Percentiles rank a stretch among this genome's conserved stretches.
These are phyloP conservation scores for Adrianichthys oophorus DNA, from an alignment of 2,797 vertebrate species.

Conservation along the genomic window DNA sequence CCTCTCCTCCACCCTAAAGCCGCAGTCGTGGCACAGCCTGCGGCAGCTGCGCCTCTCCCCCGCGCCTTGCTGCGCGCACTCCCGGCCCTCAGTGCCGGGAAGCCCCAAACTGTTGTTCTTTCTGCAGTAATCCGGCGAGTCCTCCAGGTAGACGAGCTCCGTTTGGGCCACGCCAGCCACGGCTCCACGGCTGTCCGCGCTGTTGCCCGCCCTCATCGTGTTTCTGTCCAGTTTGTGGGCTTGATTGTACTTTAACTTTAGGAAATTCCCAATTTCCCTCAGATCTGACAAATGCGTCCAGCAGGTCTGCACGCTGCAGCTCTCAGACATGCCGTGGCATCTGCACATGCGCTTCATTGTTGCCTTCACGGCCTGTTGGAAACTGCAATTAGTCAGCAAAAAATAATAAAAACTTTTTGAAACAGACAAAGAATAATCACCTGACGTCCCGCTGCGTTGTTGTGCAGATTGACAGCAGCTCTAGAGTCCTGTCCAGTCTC, in stretches of 20 bases:
- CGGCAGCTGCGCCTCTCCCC: conserved; percentile 90
- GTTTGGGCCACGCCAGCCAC: conserved; percentile 78
- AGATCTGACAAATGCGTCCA: conserved; percentile 95
- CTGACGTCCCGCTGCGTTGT: conserved; percentile 90
- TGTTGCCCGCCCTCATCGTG: conserved; percentile 87
- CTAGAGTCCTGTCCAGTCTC: conserved; percentile 94
- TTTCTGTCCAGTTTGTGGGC: conserved; percentile 91
- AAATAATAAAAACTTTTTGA: not conserved
- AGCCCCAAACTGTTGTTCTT: conserved; percentile 86
- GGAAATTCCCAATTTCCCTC: conserved; percentile 87
- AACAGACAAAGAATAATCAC: conserved; percentile 58
- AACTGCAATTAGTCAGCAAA: not conserved
- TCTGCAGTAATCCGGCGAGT: conserved; percentile 93
- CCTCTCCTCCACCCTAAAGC: conserved; percentile 86
- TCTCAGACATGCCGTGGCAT: conserved; percentile 96
- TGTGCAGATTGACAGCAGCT: conserved; percentile 94
- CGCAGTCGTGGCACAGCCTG: conserved; percentile 90
- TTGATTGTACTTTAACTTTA: conserved; percentile 87
- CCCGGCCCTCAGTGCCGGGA: conserved; percentile 90
- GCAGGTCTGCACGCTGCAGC: conserved; percentile 95
- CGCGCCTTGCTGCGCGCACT: conserved; percentile 85
- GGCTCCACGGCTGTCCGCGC: conserved; percentile 85
- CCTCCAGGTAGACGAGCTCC: conserved; percentile 91
- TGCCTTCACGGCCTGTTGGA: conserved; percentile 85
- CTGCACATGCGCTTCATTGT: conserved; percentile 92